Base-by-base conservation (phyloP, 2,888 invertebrate species). In the Ellobium chinense region DNA sequence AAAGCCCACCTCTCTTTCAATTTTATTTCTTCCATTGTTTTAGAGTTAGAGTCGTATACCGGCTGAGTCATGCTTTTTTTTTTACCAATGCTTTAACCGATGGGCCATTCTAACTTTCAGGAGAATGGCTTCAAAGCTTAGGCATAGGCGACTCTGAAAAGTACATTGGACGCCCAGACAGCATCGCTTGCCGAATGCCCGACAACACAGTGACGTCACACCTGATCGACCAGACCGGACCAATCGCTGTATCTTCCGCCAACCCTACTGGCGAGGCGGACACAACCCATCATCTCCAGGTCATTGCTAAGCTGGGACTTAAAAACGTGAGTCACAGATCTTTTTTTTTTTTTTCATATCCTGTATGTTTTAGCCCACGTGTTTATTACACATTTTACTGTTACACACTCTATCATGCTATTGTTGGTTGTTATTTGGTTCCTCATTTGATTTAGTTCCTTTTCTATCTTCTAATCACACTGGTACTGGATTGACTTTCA, bases 221-320 rank as follows among this genome's bases (percentile, higher is more conserved):
- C 58, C 82, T 88, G 9, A 85, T 88, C n/a, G 87, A 88, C 80
- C 85, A 87, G 72, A 86, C 86, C 0, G 88, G 88, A n/a, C 88
- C 88, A 5, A 84, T 88, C 21, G 86, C 87, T n/a, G 84, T 85
- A 12, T 85, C 86, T 9, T 87, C 88, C 27, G 88, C 88, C 29
- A 88, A 88, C 39, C 88, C 88, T 1, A 88, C 88, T 1, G 88
- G 88, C 21, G 88, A 88, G 68, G 88, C 86, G 0, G 88, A 88
- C 79, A 88, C 88, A 5, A 87, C 87, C 7, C 88, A 88, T 60
- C 87, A 88, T 69, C 83, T 87, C 18, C 88, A 88, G 46, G 88
- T 88, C 7, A 74, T 88, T 39, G 88, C 87, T 1, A 88, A 87
- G 66, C 86, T 88, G 24, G 87, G 88, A 0, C 34, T 85, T 27